phyloP scores from a whole-genome alignment of 2,797 vertebrate species.

The Anableps anableps region DNA sequence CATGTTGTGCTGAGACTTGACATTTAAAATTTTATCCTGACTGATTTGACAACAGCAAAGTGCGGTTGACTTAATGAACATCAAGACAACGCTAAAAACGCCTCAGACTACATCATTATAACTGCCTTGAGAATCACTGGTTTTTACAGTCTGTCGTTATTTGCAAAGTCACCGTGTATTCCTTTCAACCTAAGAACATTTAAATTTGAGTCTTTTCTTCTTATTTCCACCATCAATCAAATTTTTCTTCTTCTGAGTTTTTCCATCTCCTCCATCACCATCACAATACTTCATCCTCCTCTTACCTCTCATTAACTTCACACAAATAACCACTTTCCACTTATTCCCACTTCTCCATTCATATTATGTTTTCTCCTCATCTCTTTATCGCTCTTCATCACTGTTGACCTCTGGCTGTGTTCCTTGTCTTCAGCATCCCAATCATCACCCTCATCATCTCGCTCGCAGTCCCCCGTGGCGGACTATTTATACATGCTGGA shows the following conservation, averaged over 20 bases:
- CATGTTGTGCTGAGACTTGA: slow-evolving; percentile 60
- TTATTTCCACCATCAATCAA: slow-evolving; percentile 48
- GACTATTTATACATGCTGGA: slow-evolving; percentile 65
- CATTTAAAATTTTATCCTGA: slow-evolving; percentile 61
- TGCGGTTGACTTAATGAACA: slow-evolving; percentile 32
- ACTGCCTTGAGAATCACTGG: neutral
- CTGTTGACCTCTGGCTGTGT: slow-evolving; percentile 55
- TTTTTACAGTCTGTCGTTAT: slow-evolving; percentile 11
- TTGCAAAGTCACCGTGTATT: slow-evolving; percentile 26
- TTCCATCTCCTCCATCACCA: slow-evolving; percentile 41
- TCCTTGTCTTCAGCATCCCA: slow-evolving; percentile 54
- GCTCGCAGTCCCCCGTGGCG: slow-evolving; percentile 26
- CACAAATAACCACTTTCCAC: slow-evolving; percentile 45
- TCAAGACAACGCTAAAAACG: slow-evolving; percentile 19
- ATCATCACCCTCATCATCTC: slow-evolving; percentile 61
- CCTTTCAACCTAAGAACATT: slow-evolving; percentile 21
- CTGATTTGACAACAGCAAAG: slow-evolving; percentile 34
- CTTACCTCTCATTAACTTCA: slow-evolving; percentile 42
- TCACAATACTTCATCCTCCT: slow-evolving; percentile 39
- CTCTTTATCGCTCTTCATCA: slow-evolving; percentile 31
- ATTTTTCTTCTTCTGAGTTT: slow-evolving; percentile 28
- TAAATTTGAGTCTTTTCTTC: slow-evolving; percentile 24
- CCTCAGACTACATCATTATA: slow-evolving; percentile 18
- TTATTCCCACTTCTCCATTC: slow-evolving; percentile 38
- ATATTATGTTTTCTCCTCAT: slow-evolving; percentile 39